These are phyloP conservation scores for Bolborhynchus lineola DNA, from an alignment of 2,113 vertebrate species.

Conservation along the genomic window DNA sequence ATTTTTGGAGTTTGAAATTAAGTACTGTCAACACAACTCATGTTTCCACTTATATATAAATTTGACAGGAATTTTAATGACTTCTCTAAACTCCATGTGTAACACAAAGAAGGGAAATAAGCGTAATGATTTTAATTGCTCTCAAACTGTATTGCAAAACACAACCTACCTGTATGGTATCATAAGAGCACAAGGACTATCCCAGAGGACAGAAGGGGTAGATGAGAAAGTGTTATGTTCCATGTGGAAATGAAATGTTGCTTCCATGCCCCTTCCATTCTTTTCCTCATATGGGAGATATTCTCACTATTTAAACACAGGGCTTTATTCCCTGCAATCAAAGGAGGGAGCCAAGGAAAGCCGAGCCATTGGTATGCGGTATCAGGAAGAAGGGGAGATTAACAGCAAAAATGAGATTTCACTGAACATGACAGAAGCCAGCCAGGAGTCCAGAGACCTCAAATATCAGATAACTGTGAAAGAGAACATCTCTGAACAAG, in stretches of 20 bases:
- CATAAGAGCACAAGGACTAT: background rate
- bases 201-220: background rate
- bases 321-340: background rate
- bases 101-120: background rate
- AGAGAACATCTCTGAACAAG: background rate
- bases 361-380: background rate
- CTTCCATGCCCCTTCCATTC: background rate
- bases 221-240: background rate
- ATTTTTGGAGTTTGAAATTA: conserved; percentile 46
- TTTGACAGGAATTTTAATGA: conserved; percentile 39
- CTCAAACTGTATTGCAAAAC: background rate
- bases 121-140: background rate
- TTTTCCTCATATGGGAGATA: background rate
- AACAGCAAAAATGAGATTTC: background rate
- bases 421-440: background rate
- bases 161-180: background rate
- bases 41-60: background rate
- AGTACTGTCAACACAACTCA: conserved; percentile 29
- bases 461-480: background rate
- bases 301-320: background rate
- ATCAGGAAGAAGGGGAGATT: background rate
- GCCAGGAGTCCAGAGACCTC: background rate
- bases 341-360: background rate
- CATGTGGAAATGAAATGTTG: background rate
- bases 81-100: background rate